phyloP scores from a whole-genome alignment of 2,113 vertebrate genomes.

The Mesitornis unicolor region DNA sequence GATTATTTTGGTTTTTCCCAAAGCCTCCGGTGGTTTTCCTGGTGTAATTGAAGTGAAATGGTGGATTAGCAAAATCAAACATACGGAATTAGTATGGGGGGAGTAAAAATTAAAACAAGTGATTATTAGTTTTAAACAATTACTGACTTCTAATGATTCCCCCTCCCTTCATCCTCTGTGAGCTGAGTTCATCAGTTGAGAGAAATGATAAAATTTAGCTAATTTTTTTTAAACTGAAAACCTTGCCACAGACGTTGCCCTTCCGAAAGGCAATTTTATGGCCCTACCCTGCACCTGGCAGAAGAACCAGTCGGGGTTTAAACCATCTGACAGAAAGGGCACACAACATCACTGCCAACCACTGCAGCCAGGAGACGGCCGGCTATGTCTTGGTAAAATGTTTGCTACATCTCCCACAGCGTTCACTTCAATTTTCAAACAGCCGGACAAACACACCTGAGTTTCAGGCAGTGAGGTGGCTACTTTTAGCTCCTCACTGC shows the following conservation, averaged over 20 bases:
- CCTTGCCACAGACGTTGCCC: neutral
- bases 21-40: neutral
- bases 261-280: neutral
- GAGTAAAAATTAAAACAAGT: neutral
- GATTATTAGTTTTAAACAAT: neutral
- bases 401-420: too few relatives aligned
- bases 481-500: neutral
- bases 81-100: neutral
- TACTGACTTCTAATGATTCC: neutral
- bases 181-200: neutral
- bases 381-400: neutral
- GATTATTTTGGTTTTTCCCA: neutral
- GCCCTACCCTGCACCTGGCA: neutral
- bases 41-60: neutral
- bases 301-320: neutral
- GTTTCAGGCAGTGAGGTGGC: neutral
- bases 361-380: neutral
- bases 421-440: neutral
- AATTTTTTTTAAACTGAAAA: neutral
- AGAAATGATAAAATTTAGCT: neutral
- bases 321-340: rapidly evolving
- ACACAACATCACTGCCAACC: rapidly evolving
- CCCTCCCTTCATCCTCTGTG: neutral
- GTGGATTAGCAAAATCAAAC: slow-evolving; percentile 7
- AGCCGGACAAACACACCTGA: neutral